These are phyloP conservation scores for Stegostoma tigrinum DNA, from an alignment of 2,113 vertebrate genomes.

Conservation along the genomic window DNA sequence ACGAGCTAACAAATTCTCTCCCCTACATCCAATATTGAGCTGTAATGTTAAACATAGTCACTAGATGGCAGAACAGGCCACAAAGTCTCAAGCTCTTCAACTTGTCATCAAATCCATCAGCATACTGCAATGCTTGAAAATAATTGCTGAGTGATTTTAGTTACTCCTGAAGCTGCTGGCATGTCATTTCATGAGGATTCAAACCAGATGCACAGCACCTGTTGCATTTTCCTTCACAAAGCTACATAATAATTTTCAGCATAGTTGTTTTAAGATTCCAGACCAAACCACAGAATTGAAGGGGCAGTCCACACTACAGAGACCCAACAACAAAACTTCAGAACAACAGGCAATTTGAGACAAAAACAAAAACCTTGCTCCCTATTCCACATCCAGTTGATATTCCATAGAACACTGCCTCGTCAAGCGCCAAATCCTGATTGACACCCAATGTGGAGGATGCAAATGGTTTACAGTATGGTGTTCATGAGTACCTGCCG, in stretches of 20 bases:
- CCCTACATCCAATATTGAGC: not conserved
- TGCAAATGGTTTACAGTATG: not conserved
- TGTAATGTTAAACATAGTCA: not conserved
- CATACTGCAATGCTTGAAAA: not conserved
- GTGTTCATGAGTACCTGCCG: conserved; percentile 60
- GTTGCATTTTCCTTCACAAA: not conserved
- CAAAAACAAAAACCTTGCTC: not conserved
- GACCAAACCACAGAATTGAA: not conserved
- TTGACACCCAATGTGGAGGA: too few species aligned
- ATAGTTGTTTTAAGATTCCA: not conserved
- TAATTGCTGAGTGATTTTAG: not conserved
- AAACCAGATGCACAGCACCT: not conserved
- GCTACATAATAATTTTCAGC: not conserved
- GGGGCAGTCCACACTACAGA: not conserved
- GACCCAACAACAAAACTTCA: not conserved
- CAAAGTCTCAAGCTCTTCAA: not conserved
- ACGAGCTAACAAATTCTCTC: not conserved
- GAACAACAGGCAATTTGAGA: not conserved
- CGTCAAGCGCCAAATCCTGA: not conserved
- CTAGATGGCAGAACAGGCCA: conserved; percentile 11
- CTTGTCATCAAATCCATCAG: not conserved
- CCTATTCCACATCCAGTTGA: not conserved
- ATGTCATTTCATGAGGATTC: not conserved
- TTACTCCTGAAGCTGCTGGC: not conserved
- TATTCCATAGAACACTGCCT: not conserved